Percentiles rank a stretch among this genome's conserved stretches.
These are phyloP conservation scores for Tinamus guttatus DNA, from an alignment of 2,113 vertebrate species.

Conservation along the genomic window DNA sequence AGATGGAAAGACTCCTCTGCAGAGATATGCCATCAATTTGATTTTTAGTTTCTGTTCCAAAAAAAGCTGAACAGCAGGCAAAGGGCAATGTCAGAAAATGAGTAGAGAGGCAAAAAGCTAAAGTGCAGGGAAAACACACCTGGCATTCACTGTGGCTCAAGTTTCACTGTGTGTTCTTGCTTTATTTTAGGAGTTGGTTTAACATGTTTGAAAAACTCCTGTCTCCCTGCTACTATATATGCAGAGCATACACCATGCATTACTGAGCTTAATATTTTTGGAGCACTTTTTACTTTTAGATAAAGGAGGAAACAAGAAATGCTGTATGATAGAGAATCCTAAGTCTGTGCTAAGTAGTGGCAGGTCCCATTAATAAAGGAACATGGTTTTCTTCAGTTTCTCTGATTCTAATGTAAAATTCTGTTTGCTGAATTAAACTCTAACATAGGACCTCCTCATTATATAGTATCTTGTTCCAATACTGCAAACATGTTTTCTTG, in stretches of 20 bases:
- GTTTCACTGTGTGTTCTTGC: not conserved
- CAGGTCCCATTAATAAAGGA: slow-evolving; percentile 6
- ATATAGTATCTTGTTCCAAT: not conserved
- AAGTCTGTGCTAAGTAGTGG: slow-evolving; percentile 21
- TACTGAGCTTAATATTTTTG: slow-evolving; percentile 31
- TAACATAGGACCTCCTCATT: not conserved
- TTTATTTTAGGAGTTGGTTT: slow-evolving; percentile 16
- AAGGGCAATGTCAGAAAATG: not conserved
- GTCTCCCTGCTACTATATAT: not conserved
- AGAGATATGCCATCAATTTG: not conserved
- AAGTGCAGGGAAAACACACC: not conserved
- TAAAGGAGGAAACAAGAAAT: not conserved
- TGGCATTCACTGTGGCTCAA: not conserved
- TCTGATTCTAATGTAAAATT: not conserved
- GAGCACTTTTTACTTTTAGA: not conserved
- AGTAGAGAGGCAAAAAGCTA: not conserved
- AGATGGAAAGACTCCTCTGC: not conserved
- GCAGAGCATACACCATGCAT: not conserved
- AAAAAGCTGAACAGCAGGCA: not conserved
- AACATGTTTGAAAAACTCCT: slow-evolving; percentile 24
- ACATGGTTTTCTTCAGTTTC: not conserved
- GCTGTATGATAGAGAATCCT: slow-evolving; percentile 42
- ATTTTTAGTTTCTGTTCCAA: not conserved
- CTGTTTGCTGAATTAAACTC: not conserved
- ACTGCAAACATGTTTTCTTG: not conserved